Evolutionary conservation across 2,113 vertebrate species (phyloP), one percentile per base, ranked within the genome.

Genomic region (Delphinus delphis): DNA sequence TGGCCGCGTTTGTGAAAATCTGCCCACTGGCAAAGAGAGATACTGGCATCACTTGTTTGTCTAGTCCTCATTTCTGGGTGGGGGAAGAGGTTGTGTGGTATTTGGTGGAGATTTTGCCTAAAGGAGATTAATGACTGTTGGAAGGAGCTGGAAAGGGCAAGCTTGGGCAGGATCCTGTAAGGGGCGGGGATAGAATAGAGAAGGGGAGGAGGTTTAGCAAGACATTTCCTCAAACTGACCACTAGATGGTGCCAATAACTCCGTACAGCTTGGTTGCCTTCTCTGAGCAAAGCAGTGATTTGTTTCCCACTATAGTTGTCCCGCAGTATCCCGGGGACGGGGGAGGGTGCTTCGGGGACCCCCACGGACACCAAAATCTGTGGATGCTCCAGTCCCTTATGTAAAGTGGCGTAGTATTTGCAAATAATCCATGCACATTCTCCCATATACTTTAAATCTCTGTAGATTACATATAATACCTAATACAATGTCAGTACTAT

Each of bases 181-280:
- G 0, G 17, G 25, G 14, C 14, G 1, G 3, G 50, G 25, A 2
- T 21, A 3, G 50, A 93, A 44, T 3, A 58, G 25, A 14, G 18
- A 6, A 1, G 18, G 8, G 73, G 38, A 7, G 20, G 47, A 26
- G 26, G 44, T 20, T 33, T 10, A 4, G 55, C 26, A 44, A 53
- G 58, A 55, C 26, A 13, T 2, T 55, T 73, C 67, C 77, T 20
- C 26, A 33, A 1, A 38, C 65, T 2, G 8, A 41, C 76, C 55
- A 2, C 67, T 8, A n/a, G 67, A 8, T 55, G 58, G 93, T 10
- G 77, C 26, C n/a, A 3, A 0, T 0, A 14, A 6, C 28, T 31
- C 21, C 5, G n/a, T 53, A 8, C 76, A 20, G 28, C 85, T 21
- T 26, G 8, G 86, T 26, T 41, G 20, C 20, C 58, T 20, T 67